A percentile compares a stretch with the other conserved stretches of the same genome.
Evolutionary conservation across 2,888 invertebrate genomes (phyloP).

Genomic region (Pandemis heparana): DNA sequence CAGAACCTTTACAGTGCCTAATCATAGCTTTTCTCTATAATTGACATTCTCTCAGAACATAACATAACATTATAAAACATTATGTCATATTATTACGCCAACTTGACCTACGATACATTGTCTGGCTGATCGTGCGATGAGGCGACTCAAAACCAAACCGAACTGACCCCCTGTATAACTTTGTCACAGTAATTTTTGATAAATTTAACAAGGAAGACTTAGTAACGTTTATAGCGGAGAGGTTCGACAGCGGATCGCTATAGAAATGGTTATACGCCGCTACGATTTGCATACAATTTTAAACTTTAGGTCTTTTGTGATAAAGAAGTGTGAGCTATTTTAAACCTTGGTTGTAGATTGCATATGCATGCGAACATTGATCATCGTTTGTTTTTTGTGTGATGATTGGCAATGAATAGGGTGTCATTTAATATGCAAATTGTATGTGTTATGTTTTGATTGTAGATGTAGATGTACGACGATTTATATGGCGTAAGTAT

Average conservation of each 20-base stretch:
- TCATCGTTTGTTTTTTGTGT: conserved; percentile 1
- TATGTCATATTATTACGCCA: conserved; percentile 26
- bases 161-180: neutral
- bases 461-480: neutral
- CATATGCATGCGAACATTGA: conserved; percentile 9
- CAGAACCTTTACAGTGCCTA: neutral
- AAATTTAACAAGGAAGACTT: neutral
- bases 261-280: neutral
- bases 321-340: neutral
- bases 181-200: neutral
- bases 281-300: neutral
- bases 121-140: conserved; percentile 34
- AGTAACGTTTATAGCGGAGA: neutral
- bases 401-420: conserved; percentile 15
- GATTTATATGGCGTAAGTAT: neutral
- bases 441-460: neutral
- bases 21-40: neutral
- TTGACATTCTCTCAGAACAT: conserved; percentile 13
- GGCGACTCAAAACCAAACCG: neutral
- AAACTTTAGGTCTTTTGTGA: neutral
- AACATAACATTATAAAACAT: conserved; percentile 17
- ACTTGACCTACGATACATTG: conserved; percentile 57
- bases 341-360: neutral
- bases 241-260: neutral
- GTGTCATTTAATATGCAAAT: neutral